Conservation (phyloP, 2,888 invertebrate genomes). For the Stictocephala bisonia region DNA sequence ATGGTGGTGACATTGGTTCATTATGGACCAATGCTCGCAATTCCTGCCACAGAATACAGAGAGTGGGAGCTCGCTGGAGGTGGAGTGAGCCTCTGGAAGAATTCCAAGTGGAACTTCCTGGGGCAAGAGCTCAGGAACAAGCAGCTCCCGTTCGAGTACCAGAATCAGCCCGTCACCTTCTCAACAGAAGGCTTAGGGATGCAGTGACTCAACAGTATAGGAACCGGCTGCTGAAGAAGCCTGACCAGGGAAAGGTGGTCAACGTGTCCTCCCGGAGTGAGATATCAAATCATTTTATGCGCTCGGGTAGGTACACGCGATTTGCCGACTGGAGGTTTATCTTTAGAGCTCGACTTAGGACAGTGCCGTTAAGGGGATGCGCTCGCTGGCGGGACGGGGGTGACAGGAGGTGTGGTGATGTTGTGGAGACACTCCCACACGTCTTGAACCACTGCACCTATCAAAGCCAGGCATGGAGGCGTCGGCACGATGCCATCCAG, state of each 20-base stretch:
- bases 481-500: too few species aligned
- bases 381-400: conserved; percentile 50
- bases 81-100: background rate
- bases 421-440: too few species aligned
- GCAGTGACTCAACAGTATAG: background rate
- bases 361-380: conserved; percentile 60
- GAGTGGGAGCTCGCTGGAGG: background rate
- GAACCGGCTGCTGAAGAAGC: conserved; percentile 44
- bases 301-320: conserved; percentile 56
- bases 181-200: background rate
- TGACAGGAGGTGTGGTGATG: conserved; percentile 60
- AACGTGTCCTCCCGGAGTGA: conserved; percentile 47
- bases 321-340: conserved; percentile 64
- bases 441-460: too few species aligned
- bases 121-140: background rate
- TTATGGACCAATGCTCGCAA: conserved; percentile 46
- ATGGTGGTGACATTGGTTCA: conserved; percentile 47
- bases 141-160: background rate
- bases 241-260: conserved; percentile 60
- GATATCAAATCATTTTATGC: conserved; percentile 61
- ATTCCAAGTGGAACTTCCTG: background rate
- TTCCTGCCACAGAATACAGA: conserved; percentile 52
- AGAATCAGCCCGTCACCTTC: background rate
- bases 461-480: too few species aligned
- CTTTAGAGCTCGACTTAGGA: conserved; percentile 61